A percentile compares a stretch with the other conserved stretches of the same genome.
Conservation (phyloP, 2,797 vertebrate species). For the Phoebastria nigripes region DNA sequence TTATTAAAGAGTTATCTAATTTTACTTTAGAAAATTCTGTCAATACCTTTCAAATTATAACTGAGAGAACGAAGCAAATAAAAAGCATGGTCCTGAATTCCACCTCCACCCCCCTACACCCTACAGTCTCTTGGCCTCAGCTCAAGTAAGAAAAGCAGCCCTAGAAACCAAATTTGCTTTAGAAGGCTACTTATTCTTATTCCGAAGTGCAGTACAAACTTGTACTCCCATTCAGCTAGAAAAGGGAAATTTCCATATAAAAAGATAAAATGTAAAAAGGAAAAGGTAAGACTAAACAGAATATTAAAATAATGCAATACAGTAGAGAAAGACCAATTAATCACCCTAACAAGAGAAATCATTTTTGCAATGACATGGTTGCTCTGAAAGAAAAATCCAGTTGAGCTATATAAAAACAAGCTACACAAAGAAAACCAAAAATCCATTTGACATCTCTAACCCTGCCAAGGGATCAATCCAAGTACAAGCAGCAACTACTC, state of each 20-base stretch:
- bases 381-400: conserved; percentile 54
- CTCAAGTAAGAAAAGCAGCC: conserved; percentile 3
- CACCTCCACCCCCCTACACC: background rate
- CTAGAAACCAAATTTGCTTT: conserved; percentile 49
- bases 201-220: conserved; percentile 35
- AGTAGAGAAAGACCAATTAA: conserved; percentile 16
- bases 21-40: background rate
- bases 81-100: background rate
- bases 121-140: background rate
- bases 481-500: conserved; percentile 29
- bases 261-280: background rate
- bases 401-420: conserved; percentile 62
- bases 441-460: conserved; percentile 52
- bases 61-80: background rate
- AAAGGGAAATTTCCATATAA: conserved; percentile 51
- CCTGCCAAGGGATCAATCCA: conserved; percentile 54
- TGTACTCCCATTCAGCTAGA: conserved; percentile 1
- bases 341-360: conserved; percentile 38
- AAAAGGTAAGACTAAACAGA: conserved; percentile 21
- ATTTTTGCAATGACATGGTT: conserved; percentile 54
- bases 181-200: conserved; percentile 53
- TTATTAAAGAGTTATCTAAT: background rate
- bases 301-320: background rate
- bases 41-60: background rate
- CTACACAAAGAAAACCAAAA: conserved; percentile 64